Evolutionary conservation across 2,888 invertebrate genomes (phyloP).

Genomic region (Coremacera marginata): DNA sequence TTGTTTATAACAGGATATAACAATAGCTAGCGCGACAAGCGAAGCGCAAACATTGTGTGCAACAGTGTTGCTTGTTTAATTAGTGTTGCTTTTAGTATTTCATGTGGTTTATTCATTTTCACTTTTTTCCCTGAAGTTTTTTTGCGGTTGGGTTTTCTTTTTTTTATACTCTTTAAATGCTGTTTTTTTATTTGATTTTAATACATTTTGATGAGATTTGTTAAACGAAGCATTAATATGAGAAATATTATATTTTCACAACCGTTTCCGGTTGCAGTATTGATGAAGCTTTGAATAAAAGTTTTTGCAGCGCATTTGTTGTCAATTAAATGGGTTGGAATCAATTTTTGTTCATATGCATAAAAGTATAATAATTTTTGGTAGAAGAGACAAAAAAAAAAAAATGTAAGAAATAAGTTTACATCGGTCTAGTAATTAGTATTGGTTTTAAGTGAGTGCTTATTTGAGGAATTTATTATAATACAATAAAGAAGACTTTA

Average conservation of each 20-base stretch:
- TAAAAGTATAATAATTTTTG: no score
- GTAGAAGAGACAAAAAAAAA: no score
- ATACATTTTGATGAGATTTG: not conserved
- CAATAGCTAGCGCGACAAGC: conserved; percentile 10
- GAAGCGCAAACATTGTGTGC: conserved; percentile 25
- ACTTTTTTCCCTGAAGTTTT: not conserved
- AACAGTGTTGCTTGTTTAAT: conserved; percentile 32
- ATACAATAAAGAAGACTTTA: no score
- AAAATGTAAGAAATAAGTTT: no score
- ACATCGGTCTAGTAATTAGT: no score
- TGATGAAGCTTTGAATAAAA: no score
- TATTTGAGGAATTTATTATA: no score
- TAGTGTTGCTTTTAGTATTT: conserved; percentile 28
- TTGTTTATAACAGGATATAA: not conserved
- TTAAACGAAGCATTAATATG: conserved; percentile 19
- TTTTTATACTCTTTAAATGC: not conserved
- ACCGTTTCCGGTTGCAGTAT: no score
- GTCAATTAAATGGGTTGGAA: no score
- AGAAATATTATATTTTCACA: not conserved
- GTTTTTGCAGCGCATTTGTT: no score
- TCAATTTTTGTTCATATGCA: no score
- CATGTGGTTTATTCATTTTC: not conserved
- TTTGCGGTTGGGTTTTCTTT: not conserved
- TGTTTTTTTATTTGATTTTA: not conserved
- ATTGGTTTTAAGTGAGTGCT: no score